Base-by-base conservation (phyloP, 2,113 vertebrate genomes). In the Lampris incognitus region DNA sequence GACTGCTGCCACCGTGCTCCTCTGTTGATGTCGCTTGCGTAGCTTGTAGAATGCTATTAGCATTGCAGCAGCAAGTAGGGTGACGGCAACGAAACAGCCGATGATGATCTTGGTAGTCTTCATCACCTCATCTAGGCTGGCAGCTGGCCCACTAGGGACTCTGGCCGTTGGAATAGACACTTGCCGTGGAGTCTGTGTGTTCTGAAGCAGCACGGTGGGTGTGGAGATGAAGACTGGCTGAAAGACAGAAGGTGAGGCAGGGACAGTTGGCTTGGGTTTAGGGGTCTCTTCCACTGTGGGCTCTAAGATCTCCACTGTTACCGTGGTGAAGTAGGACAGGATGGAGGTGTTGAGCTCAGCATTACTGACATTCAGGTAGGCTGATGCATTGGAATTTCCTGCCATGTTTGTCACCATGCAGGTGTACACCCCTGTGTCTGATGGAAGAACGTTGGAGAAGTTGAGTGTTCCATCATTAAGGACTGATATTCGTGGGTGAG, bases 91-190 rank as follows among this genome's bases (percentile, higher is more conserved):
- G 73, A 99, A 99, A 91, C 98, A 99, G 74, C 97, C 97, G 76
- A 99, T 99, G 93, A 99, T 99, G 92, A 99, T 99, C 92, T 99
- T 99, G 79, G 98, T 99, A 93, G 98, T 99, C 94, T 96, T 97
- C 97, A 99, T 98, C 87, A 98, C 95, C 92, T 99, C 97, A 51
- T 99, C 98, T 89, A 99, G 88, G 91, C 97, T 99, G 90, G 97
- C 95, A 55, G 96, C 95, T 84, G 91, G 94, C 84, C 93, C 94
- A 85, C 94, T 95, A 7, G 93, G 94, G 72, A 94, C 56, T 69
- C 93, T 95, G 74, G 94, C 91, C 2, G 95, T 96, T 56, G 97
- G 95, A 3, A 95, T 91, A 2, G 93, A 95, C 83, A 95, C 96
- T 87, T 95, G 96, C 85, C 94, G 94, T 84, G 98, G 97, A 59